Percentiles rank a stretch among this genome's conserved stretches.
Evolutionary conservation across 2,888 invertebrate genomes (phyloP).

Genomic region (Tenthredo livida): DNA sequence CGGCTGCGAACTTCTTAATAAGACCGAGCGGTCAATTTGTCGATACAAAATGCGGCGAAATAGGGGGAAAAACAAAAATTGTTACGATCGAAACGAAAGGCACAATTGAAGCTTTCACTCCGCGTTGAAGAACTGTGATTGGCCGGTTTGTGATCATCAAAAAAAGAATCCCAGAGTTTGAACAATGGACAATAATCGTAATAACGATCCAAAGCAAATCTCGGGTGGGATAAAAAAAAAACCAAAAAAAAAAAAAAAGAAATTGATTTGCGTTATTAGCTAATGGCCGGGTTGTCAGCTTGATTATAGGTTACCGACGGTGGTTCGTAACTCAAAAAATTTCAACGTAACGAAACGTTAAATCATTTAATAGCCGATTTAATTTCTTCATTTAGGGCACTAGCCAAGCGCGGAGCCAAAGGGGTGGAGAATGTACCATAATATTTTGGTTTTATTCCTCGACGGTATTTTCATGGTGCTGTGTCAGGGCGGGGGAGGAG

Average conservation of each 20-base stretch:
- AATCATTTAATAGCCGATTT: slow-evolving; percentile 45
- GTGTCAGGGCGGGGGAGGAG: slow-evolving; percentile 13
- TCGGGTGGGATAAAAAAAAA: background rate
- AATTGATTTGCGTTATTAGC: slow-evolving; percentile 37
- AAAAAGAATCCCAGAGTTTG: background rate
- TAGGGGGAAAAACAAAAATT: background rate
- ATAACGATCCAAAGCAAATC: slow-evolving; percentile 15
- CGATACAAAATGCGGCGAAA: background rate
- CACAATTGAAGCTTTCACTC: slow-evolving; percentile 17
- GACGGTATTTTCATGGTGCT: slow-evolving; percentile 46
- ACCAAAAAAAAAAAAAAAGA: slow-evolving; percentile 2
- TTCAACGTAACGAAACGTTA: slow-evolving; percentile 43
- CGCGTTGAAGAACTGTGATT: slow-evolving; percentile 14
- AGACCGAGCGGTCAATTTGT: slow-evolving; percentile 14
- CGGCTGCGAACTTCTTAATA: background rate
- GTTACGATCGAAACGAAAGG: slow-evolving; percentile 17
- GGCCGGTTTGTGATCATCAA: background rate
- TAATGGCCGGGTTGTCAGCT: slow-evolving; percentile 15
- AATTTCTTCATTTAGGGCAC: slow-evolving; percentile 45
- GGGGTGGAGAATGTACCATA: slow-evolving; percentile 41
- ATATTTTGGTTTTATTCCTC: slow-evolving; percentile 45
- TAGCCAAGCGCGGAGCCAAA: background rate
- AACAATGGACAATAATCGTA: slow-evolving; percentile 35
- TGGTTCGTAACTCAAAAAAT: slow-evolving; percentile 19
- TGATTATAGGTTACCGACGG: slow-evolving; percentile 34